A percentile compares a stretch with the other conserved stretches of the same genome.
These are phyloP conservation scores for Tribolium freemani DNA, from an alignment of 2,888 invertebrate species.

Conservation along the genomic window DNA sequence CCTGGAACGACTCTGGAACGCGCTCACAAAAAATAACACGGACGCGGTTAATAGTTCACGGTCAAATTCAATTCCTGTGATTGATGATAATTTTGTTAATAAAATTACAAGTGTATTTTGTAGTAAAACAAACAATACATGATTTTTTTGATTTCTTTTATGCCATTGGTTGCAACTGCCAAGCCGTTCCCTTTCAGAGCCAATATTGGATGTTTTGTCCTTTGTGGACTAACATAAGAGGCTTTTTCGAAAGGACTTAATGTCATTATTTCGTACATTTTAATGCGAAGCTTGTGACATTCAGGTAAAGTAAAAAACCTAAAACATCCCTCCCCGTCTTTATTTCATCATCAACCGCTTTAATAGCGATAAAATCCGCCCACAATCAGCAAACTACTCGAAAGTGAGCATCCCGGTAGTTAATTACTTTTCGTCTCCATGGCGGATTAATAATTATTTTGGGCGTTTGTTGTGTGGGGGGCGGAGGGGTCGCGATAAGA, in stretches of 20 bases:
- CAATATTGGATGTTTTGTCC: background rate
- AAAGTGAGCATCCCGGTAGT: background rate
- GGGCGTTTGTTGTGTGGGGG: slow-evolving; percentile 1
- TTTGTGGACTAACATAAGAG: background rate
- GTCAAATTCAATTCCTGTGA: background rate
- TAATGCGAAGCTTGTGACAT: background rate
- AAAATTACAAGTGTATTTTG: too few species aligned
- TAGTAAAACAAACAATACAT: too few species aligned
- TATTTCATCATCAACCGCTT: background rate
- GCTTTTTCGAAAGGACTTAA: background rate
- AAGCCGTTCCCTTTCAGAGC: too few species aligned
- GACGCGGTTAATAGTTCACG: background rate
- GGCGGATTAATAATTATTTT: background rate
- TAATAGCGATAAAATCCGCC: background rate
- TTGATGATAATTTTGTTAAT: too few species aligned
- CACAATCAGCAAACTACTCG: background rate
- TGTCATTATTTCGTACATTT: background rate
- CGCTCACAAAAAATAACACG: background rate
- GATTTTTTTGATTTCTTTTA: background rate
- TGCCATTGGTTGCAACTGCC: too few species aligned
- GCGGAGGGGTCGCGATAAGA: slow-evolving; percentile 43
- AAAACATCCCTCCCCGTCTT: background rate
- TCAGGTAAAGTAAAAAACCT: background rate
- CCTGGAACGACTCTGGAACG: background rate
- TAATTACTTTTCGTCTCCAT: background rate